Conservation (phyloP, 2,888 invertebrate species). For the Pyrgus malvae region DNA sequence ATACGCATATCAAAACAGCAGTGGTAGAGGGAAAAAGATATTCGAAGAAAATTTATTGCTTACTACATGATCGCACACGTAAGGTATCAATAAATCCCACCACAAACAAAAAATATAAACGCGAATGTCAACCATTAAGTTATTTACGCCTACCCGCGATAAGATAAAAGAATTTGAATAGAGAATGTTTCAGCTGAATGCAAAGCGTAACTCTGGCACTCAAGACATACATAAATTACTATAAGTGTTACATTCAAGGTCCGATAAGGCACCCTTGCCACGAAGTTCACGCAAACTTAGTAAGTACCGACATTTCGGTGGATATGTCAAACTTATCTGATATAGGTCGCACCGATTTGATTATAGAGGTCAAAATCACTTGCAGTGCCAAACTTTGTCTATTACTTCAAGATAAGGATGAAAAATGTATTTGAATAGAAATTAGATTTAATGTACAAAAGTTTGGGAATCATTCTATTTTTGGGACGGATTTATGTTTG, state of each 20-base stretch:
- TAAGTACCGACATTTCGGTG: constrained; percentile 46
- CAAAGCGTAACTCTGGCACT: constrained; percentile 35
- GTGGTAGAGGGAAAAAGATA: too few species aligned
- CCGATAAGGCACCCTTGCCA: constrained; percentile 64
- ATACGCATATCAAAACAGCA: too few species aligned
- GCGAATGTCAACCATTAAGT: constrained; percentile 6
- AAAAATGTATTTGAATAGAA: constrained; percentile 22
- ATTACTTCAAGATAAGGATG: constrained; percentile 56
- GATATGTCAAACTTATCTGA: constrained; percentile 72
- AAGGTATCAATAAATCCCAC: not conserved
- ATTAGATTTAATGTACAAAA: not conserved
- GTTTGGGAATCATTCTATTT: too few species aligned
- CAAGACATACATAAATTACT: constrained; percentile 65
- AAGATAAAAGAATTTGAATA: constrained; percentile 35
- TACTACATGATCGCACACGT: not conserved
- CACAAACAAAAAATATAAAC: not conserved
- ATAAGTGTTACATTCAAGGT: constrained; percentile 61
- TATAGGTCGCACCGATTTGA: constrained; percentile 58
- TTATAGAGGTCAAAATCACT: constrained; percentile 65
- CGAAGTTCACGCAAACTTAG: constrained; percentile 57
- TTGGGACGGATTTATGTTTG: too few species aligned
- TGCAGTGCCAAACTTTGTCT: constrained; percentile 56
- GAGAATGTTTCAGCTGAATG: constrained; percentile 30
- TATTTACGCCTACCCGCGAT: constrained; percentile 27
- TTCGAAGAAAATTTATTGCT: not conserved